phyloP scores from a whole-genome alignment of 2,113 vertebrate species.

The Oncorhynchus keta region DNA sequence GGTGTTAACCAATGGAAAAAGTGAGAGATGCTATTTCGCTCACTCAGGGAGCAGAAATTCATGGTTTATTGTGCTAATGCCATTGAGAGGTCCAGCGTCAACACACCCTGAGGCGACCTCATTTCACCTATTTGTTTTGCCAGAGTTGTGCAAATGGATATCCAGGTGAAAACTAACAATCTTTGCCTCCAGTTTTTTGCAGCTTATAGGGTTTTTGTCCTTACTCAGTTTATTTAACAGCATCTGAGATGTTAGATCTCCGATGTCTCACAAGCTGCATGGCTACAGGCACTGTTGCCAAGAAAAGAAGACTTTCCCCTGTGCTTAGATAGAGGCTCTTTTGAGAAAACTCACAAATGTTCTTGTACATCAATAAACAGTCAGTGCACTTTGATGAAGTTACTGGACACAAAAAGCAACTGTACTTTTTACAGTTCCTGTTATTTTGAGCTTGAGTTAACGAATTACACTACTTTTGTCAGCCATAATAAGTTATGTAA shows the following conservation, averaged over 20 bases:
- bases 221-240: background rate
- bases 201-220: background rate
- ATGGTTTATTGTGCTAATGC: conserved; percentile 38
- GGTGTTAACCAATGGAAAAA: conserved; percentile 28
- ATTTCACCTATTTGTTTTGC: conserved; percentile 26
- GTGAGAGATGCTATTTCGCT: conserved; percentile 22
- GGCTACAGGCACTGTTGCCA: conserved; percentile 22
- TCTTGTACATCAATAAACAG: background rate
- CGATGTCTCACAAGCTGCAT: conserved; percentile 14
- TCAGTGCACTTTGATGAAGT: background rate
- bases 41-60: conserved; percentile 32
- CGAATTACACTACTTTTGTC: background rate
- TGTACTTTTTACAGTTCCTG: background rate
- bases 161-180: background rate
- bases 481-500: no score
- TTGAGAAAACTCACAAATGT: background rate
- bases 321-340: background rate
- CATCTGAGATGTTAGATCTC: conserved; percentile 23
- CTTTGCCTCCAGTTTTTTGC: background rate
- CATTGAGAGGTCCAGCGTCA: conserved; percentile 10
- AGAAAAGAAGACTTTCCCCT: conserved; percentile 19
- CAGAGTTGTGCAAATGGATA: conserved; percentile 25
- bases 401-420: background rate
- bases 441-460: conserved; percentile 12
- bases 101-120: background rate